These are phyloP conservation scores for Notodonta ziczac DNA, from an alignment of 2,888 invertebrate species.

Conservation along the genomic window DNA sequence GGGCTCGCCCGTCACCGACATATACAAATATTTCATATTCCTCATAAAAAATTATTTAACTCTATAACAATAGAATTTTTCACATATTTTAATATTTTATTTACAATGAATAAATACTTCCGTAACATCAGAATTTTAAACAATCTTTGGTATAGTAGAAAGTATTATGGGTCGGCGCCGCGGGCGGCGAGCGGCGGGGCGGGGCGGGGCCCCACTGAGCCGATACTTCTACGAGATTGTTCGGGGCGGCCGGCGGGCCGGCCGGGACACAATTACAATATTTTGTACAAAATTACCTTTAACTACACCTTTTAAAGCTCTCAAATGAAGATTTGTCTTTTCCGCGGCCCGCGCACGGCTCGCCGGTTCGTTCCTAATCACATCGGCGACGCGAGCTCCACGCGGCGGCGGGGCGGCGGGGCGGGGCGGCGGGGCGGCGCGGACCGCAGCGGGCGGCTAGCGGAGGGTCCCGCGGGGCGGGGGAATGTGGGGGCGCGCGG, in stretches of 20 bases:
- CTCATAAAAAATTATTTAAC: conserved; percentile 35
- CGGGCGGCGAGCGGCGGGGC: background rate
- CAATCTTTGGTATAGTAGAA: conserved; percentile 59
- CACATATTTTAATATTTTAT: conserved; percentile 40
- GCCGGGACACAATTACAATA: conserved; percentile 43
- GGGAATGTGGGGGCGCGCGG: conserved; percentile 14
- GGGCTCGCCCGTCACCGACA: conserved; percentile 19
- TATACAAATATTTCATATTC: conserved; percentile 41
- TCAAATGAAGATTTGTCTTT: conserved; percentile 76
- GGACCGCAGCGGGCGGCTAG: conserved; percentile 13
- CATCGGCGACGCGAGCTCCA: conserved; percentile 10
- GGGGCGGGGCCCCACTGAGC: conserved; percentile 7
- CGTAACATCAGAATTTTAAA: conserved; percentile 52
- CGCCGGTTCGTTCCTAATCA: background rate
- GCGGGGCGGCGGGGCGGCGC: conserved; percentile 15
- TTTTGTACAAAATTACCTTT: conserved; percentile 69
- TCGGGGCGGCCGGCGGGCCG: conserved; percentile 4
- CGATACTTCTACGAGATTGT: conserved; percentile 19
- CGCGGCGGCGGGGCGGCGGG: conserved; percentile 11
- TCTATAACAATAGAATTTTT: conserved; percentile 39
- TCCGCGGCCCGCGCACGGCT: conserved; percentile 13
- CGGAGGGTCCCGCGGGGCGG: conserved; percentile 23
- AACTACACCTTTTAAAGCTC: conserved; percentile 76
- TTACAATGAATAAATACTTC: conserved; percentile 48
- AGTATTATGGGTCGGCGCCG: conserved; percentile 27